Evolutionary conservation across 2,888 invertebrate genomes (phyloP), one percentile per base, ranked within the genome.

Genomic region (Anoncus sp.): DNA sequence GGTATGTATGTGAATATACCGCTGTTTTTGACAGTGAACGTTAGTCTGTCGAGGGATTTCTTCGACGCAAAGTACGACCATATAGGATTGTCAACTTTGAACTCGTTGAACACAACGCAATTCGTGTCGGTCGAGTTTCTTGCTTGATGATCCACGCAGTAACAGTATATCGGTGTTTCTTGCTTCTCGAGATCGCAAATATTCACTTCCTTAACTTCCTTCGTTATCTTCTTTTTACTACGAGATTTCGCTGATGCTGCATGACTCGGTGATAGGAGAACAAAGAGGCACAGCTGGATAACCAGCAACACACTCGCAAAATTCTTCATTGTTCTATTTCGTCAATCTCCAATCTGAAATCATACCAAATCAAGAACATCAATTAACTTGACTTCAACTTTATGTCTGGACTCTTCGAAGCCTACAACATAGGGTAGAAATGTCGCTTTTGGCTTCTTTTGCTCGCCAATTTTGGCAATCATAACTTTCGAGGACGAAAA

Each of bases 21-120:
- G 87, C 94, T 94, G 66, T 94, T 94, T 81, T 95, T 94, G 55
- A 96, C 94, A 85, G 95, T 94, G 87, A 97, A 94, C 86, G 94
- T 94, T 84, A 97, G 92, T 89, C 94, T 94, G 86, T 94, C 93
- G 82, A 96, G 90, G 85, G 94, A 93, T 59, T 94, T 94, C 90
- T 97, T 96, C 38, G 95, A 95, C 22, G 93, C 93, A 90, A 96
- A 96, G 86, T 95, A 93, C 81, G 93, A 93, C 96, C 97, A 97
- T 85, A 95, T 93, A 79, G 94, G 93, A 88, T 96, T 95, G 83
- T 95, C 95, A 75, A 93, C 93, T 7, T 94, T 93, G 86, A 95
- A 93, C 47, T 93, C 93, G 83, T 94, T 94, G 91, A 96, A 95
- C 55, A 97, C 94, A 94, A 95, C 94, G 89, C 97, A 97, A 90